Percentiles rank a stretch among this genome's conserved stretches.
phyloP scores from a whole-genome alignment of 1,140 invertebrate genomes.

The Platyscapa corneri region DNA sequence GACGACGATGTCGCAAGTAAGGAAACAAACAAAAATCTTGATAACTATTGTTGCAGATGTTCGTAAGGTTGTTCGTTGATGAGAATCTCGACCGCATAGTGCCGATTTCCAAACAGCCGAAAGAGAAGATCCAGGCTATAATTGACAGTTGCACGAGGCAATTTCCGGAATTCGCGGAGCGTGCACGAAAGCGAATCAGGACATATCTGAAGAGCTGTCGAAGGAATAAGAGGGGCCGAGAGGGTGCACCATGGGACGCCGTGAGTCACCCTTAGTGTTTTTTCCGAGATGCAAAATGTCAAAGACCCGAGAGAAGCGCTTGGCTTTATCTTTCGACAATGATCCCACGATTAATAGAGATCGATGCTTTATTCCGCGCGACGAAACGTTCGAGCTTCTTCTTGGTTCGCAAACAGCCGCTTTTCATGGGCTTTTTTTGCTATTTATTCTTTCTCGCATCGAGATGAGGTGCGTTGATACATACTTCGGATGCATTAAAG shows the following conservation, averaged over 20 bases:
- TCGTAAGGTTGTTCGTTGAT: conserved; percentile 96
- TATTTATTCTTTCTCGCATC: no score
- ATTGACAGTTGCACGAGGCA: conserved; percentile 97
- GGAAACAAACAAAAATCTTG: conserved; percentile 24
- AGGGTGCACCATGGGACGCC: conserved; percentile 82
- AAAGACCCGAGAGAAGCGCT: background rate
- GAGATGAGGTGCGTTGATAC: no score
- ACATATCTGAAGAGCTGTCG: conserved; percentile 97
- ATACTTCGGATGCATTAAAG: no score
- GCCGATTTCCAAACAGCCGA: conserved; percentile 97
- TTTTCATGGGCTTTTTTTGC: no score
- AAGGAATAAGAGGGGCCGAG: conserved; percentile 92
- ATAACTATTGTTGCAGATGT: conserved; percentile 85
- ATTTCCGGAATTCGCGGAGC: conserved; percentile 96
- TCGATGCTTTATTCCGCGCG: background rate
- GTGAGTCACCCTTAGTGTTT: conserved; percentile 72
- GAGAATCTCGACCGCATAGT: conserved; percentile 97
- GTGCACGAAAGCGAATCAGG: conserved; percentile 93
- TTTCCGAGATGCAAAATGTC: background rate
- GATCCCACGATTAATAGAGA: background rate
- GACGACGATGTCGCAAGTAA: conserved; percentile 17
- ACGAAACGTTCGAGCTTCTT: background rate
- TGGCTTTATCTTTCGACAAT: background rate
- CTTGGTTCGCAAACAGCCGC: no score
- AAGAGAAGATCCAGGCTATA: conserved; percentile 98